Conservation (phyloP, 2,797 vertebrate species). For the Gobio occitaniae region DNA sequence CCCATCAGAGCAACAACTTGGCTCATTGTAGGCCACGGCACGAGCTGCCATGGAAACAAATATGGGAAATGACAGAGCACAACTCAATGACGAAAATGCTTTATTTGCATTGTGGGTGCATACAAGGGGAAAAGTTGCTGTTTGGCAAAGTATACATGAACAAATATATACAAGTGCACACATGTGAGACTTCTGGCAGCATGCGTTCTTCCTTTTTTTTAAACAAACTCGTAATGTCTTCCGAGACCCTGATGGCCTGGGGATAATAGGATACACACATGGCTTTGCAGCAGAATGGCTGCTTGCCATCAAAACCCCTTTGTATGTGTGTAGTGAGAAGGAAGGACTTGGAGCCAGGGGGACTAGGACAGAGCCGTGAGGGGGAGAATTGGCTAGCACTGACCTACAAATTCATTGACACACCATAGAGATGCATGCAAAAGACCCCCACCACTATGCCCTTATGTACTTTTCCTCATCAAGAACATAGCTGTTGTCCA, state of each 20-base stretch:
- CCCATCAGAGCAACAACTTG: constrained; percentile 84
- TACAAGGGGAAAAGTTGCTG: background rate
- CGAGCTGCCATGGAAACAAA: constrained; percentile 76
- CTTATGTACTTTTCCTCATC: constrained; percentile 57
- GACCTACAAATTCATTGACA: constrained; percentile 84
- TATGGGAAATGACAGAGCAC: background rate
- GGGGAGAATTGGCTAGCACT: constrained; percentile 78
- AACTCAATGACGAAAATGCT: background rate
- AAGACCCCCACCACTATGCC: constrained; percentile 68
- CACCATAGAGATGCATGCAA: constrained; percentile 80
- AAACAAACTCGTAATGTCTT: constrained; percentile 29
- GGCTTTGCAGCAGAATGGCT: constrained; percentile 65
- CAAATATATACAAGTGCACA: background rate
- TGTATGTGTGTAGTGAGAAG: constrained; percentile 82
- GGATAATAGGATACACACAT: constrained; percentile 63
- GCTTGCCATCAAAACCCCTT: constrained; percentile 73
- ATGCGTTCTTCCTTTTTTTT: background rate
- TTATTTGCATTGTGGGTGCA: constrained; percentile 14
- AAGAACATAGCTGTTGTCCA: constrained; percentile 39
- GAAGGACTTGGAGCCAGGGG: constrained; percentile 74
- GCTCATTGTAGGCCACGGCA: constrained; percentile 87
- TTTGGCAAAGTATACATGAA: background rate
- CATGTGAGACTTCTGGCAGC: constrained; percentile 7
- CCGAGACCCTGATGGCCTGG: constrained; percentile 33
- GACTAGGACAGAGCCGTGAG: constrained; percentile 74